These are phyloP conservation scores for Plemyria rubiginata DNA, from an alignment of 2,888 invertebrate species.

Conservation along the genomic window DNA sequence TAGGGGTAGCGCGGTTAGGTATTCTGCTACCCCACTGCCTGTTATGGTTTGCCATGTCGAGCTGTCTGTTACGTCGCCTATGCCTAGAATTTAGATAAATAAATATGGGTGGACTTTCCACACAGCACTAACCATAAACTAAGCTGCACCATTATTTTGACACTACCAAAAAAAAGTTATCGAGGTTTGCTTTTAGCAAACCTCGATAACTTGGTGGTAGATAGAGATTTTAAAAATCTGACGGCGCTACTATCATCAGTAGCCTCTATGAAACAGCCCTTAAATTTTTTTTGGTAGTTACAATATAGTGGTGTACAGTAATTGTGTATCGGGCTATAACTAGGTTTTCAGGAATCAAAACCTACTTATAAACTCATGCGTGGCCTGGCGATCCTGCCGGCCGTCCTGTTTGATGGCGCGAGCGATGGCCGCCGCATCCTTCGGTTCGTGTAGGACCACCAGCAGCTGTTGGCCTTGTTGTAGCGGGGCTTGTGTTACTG, in stretches of 20 bases:
- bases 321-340: too few relatives aligned
- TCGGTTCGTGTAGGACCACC: constrained; percentile 81
- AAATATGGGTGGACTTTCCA: too few relatives aligned
- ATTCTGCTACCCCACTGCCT: constrained; percentile 93
- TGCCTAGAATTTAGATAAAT: constrained; percentile 57
- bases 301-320: too few relatives aligned
- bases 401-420: constrained; percentile 84
- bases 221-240: too few relatives aligned
- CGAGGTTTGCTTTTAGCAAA: too few relatives aligned
- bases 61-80: constrained; percentile 76
- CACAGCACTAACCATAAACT: too few relatives aligned
- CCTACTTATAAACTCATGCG: constrained; percentile 75
- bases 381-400: constrained; percentile 68
- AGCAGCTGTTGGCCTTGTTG: constrained; percentile 82
- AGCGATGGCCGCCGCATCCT: constrained; percentile 77
- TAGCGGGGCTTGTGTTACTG: constrained; percentile 59
- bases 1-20: constrained; percentile 91
- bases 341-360: neutral
- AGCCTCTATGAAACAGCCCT: too few relatives aligned
- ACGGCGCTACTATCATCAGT: too few relatives aligned
- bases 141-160: too few relatives aligned
- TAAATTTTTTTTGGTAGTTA: too few relatives aligned
- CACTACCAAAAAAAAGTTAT: too few relatives aligned
- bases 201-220: too few relatives aligned
- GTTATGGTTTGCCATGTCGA: constrained; percentile 90